Evolutionary conservation across 92 coral and sea anemone genomes (phyloP), one percentile per base, ranked within the genome.

Genomic region (Scolanthus callimorphus): DNA sequence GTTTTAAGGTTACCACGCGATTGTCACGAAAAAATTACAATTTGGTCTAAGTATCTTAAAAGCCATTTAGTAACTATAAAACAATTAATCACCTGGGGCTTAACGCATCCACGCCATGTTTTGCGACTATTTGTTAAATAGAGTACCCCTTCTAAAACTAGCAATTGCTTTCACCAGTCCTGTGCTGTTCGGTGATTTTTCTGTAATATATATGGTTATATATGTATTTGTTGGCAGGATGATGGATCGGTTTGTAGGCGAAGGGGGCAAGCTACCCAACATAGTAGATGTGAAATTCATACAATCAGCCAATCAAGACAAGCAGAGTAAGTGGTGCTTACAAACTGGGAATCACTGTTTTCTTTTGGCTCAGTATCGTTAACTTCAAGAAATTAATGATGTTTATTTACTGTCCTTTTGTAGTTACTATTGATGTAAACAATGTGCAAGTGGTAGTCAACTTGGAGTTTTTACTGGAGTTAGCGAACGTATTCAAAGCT

Each of bases 261-360:
- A 56, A 20, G 49, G 75, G 9, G 51, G 84, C 9, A 73, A 79
- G 1, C 60, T 54, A 0, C 84, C 80, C 27, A 89, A 94, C 69
- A 94, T 94, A 96, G 71, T 94, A 15, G 94, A 80, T n/a, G 60
- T 94, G 27, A 70, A 84, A 57, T 84, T 80, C 45, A 51, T 62
- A 38, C 99, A 94, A 65, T 69, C 86, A 2, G 56, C 67, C 17
- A 69, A 63, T 44, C 89, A 76, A 66, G 94, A 84, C 66, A 88
- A 94, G 60, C 69, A 64, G 8, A 78, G 99, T 94, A 74, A 69
- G 79, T 46, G 6, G 6, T 34, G 41, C 6, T 2, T 67, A 1
- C 2, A 21, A 10, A 15, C 3, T 19, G 4, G 26, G 21, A 12
- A 27, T 12, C 38, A 27, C 39, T 17, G 13, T 29, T 21, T 20